A percentile compares a stretch with the other conserved stretches of the same genome.
phyloP scores from a whole-genome alignment of 2,113 vertebrate genomes.

The Pimephales promelas region DNA sequence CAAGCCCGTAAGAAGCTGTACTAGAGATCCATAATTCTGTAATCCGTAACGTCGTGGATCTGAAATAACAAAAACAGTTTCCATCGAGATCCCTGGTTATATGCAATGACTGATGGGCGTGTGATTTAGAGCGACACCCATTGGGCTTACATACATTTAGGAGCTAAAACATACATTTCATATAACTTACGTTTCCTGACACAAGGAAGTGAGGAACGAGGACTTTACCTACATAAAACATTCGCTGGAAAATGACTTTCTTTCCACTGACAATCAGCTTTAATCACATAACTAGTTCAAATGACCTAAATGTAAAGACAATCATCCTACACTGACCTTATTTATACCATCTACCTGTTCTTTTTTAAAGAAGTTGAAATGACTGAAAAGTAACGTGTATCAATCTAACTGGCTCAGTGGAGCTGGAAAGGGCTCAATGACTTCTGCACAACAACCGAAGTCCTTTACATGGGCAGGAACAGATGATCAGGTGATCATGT shows the following conservation, averaged over 20 bases:
- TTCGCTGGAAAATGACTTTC: neutral
- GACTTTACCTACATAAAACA: conserved; percentile 11
- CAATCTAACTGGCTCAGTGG: conserved; percentile 42
- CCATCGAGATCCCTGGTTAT: neutral
- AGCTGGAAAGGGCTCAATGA: conserved; percentile 18
- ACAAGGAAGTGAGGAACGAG: conserved; percentile 14
- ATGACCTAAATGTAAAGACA: neutral
- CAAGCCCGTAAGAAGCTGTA: neutral
- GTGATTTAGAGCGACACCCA: neutral
- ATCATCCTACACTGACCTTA: neutral
- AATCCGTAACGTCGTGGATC: neutral
- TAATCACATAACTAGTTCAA: neutral
- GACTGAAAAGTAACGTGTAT: neutral
- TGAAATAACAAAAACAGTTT: neutral
- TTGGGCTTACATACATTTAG: conserved; percentile 23
- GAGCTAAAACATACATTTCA: neutral
- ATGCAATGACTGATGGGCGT: conserved; percentile 27
- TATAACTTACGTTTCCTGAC: neutral
- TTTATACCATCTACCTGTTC: neutral
- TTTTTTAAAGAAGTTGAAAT: neutral
- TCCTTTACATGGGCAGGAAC: conserved; percentile 35
- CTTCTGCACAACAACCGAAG: neutral
- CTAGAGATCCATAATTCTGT: neutral
- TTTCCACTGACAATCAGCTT: conserved; percentile 3
- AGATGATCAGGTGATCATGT: conserved; percentile 25